Evolutionary conservation across 2,888 invertebrate species (phyloP).

Genomic region (Apotomis capreana): DNA sequence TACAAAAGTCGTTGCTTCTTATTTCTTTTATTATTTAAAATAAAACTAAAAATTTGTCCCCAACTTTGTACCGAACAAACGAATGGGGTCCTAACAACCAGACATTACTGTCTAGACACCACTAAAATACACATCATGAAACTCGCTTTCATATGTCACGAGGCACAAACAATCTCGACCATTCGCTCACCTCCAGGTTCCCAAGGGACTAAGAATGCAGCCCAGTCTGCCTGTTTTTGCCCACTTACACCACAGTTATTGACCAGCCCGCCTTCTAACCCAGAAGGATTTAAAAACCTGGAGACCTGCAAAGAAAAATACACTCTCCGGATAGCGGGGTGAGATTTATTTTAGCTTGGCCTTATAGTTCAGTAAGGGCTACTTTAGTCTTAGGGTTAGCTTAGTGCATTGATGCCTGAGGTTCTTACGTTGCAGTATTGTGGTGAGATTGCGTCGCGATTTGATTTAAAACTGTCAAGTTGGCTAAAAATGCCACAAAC

Average conservation of each 20-base stretch:
- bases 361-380: not conserved
- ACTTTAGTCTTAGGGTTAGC: slow-evolving; percentile 19
- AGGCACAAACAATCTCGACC: slow-evolving; percentile 58
- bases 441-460: slow-evolving; percentile 45
- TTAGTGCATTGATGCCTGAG: slow-evolving; percentile 54
- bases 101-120: not conserved
- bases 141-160: slow-evolving; percentile 32
- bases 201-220: slow-evolving; percentile 69
- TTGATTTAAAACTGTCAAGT: slow-evolving; percentile 44
- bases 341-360: slow-evolving; percentile 42
- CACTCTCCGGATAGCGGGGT: not conserved
- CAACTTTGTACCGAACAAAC: too few species aligned
- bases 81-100: not conserved
- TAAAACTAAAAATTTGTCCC: too few species aligned
- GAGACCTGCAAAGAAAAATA: not conserved
- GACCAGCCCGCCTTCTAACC: slow-evolving; percentile 54
- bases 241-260: slow-evolving; percentile 66
- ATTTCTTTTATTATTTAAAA: too few species aligned
- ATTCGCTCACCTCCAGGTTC: slow-evolving; percentile 63
- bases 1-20: too few species aligned
- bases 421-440: slow-evolving; percentile 53
- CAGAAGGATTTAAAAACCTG: slow-evolving; percentile 43
- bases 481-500: not conserved
- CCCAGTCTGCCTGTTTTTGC: slow-evolving; percentile 76
- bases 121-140: not conserved